Evolutionary conservation across 2,888 invertebrate species (phyloP), one percentile per base, ranked within the genome.

Genomic region (Coremacera marginata): DNA sequence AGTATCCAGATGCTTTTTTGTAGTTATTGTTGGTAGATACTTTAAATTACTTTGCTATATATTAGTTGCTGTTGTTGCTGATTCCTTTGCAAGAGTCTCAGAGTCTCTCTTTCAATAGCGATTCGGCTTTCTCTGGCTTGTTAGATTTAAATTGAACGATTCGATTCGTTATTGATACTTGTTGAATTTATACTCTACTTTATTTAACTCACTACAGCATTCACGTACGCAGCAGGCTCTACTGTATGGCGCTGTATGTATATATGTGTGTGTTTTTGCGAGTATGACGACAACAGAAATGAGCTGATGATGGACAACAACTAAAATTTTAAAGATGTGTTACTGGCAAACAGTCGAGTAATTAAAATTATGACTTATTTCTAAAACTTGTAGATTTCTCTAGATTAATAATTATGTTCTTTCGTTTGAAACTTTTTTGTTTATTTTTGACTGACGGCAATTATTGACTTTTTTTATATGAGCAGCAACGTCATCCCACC

Each of bases 401-500:
- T 55, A 52, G 3, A n/a, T 57, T 57, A 57, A 19, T 9, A 4
- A 3, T 25, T n/a, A 4, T 11, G 0, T 60, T 19, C 25, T 60
- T 14, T 22, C 9, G 25, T 27, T 25, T 60, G 22, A 7, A 11
- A 60, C 57, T 60, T 22, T 22, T 27, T 57, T 19, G 22, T 22
- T n/a, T 19, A 5, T 2, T 60, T 22, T 44, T 37, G 37, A 71
- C 60, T 71, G 71, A 60, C 44, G 71, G 37, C 49, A n/a, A 65
- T 22, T 67, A n/a, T 22, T 67, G 67, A 34, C 55, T 22, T 70
- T 55, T 22, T 70, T 55, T 70, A 70, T 34, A 25, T 55, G 55
- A 70, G 14, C 71, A 37, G 19, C 60, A 57, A 44, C 71, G 52
- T 57, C 71, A 60, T 55, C 71, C 57, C 44, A 60, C 34, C 34